phyloP scores from a whole-genome alignment of 2,113 vertebrate species.

The Scortum barcoo region DNA sequence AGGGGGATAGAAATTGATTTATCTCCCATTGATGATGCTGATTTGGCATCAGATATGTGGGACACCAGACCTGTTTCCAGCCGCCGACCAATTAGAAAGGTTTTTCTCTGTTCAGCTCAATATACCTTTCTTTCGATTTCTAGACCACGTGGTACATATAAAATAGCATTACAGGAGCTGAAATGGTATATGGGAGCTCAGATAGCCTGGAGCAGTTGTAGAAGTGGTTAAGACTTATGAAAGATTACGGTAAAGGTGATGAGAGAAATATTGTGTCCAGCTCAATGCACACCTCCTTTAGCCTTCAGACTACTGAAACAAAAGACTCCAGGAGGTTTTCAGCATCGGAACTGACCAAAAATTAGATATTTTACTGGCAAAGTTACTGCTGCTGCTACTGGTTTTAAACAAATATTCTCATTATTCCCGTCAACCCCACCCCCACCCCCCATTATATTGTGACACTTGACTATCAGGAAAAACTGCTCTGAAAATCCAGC shows the following conservation, averaged over 20 bases:
- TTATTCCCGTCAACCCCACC: too few species aligned
- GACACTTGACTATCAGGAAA: constrained; percentile 29
- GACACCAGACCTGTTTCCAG: constrained; percentile 55
- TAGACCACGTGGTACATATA: background rate
- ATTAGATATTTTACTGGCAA: constrained; percentile 14
- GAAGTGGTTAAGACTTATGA: constrained; percentile 32
- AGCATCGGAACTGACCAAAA: constrained; percentile 11
- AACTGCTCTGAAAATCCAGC: background rate
- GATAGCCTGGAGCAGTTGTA: constrained; percentile 10
- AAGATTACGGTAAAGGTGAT: constrained; percentile 34
- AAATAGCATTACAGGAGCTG: background rate
- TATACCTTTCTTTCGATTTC: constrained; percentile 13
- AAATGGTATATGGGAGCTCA: background rate
- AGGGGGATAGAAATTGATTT: constrained; percentile 52
- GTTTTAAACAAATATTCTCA: constrained; percentile 16
- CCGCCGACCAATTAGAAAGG: constrained; percentile 54
- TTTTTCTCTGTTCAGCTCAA: constrained; percentile 43
- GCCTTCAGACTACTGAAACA: constrained; percentile 44
- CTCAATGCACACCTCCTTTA: constrained; percentile 33
- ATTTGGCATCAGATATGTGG: constrained; percentile 54
- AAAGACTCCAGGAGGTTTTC: constrained; percentile 7
- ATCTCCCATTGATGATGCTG: constrained; percentile 50
- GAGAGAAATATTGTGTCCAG: constrained; percentile 10
- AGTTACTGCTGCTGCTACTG: constrained; percentile 36
- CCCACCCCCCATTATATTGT: constrained; percentile 15